Evolutionary conservation across 1,140 invertebrate genomes (phyloP).

Genomic region (Ganaspis sp.): DNA sequence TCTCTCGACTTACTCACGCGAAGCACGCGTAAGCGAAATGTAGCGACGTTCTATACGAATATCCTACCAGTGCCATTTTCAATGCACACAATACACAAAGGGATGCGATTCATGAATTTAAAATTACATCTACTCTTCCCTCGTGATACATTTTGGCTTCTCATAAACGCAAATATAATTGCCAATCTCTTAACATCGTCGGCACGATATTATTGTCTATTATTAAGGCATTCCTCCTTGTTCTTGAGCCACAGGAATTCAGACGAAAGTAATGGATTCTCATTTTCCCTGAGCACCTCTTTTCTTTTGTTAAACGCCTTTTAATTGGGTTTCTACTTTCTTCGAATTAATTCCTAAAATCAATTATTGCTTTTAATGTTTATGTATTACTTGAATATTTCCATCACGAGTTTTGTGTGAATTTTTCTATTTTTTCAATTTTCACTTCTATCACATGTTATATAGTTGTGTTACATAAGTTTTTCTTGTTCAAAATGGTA

Average conservation of each 20-base stretch:
- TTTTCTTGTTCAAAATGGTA: too few relatives aligned
- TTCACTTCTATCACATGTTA: too few relatives aligned
- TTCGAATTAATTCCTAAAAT: too few relatives aligned
- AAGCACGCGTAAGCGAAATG: slow-evolving; percentile 15
- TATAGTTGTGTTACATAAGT: too few relatives aligned
- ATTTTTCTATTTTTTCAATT: too few relatives aligned
- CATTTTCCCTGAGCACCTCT: not conserved
- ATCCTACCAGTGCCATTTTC: slow-evolving; percentile 17
- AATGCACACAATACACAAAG: slow-evolving; percentile 22
- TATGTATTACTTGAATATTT: too few relatives aligned
- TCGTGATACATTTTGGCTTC: slow-evolving; percentile 8
- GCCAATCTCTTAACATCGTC: slow-evolving; percentile 21
- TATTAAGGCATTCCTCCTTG: not conserved
- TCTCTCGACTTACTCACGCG: slow-evolving; percentile 17
- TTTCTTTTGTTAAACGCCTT: slow-evolving; percentile 1
- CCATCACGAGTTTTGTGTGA: too few relatives aligned
- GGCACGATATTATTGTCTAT: slow-evolving; percentile 1
- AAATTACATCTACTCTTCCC: slow-evolving; percentile 18
- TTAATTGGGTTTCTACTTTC: not conserved
- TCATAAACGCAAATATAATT: slow-evolving; percentile 27
- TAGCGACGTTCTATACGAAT: not conserved
- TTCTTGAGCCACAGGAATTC: not conserved
- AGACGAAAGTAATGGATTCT: slow-evolving; percentile 14
- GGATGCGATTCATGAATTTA: slow-evolving; percentile 22
- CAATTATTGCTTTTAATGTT: too few relatives aligned